phyloP scores from a whole-genome alignment of 1,140 invertebrate species.

The Drosophila mojavensis region DNA sequence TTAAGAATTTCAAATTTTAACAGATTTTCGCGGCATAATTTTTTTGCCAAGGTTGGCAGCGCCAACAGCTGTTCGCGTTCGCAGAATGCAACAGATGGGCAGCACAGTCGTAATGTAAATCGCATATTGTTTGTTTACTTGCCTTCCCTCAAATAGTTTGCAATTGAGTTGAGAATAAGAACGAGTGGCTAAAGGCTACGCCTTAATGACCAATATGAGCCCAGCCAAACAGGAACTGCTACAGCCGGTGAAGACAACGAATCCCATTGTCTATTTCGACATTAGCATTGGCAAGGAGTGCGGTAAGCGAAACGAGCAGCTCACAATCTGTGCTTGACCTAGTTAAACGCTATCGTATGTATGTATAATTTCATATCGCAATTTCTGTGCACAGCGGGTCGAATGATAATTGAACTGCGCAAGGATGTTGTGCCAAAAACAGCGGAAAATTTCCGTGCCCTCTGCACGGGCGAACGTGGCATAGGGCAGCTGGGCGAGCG shows the following conservation, averaged over 20 bases:
- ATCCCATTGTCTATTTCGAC: constrained; percentile 89
- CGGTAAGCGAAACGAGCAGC: constrained; percentile 66
- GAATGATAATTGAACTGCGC: constrained; percentile 92
- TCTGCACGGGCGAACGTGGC: constrained; percentile 95
- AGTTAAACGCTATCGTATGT: constrained; percentile 20
- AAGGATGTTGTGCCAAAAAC: constrained; percentile 95
- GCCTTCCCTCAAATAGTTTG: neutral
- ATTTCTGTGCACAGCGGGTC: constrained; percentile 86
- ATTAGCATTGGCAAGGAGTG: constrained; percentile 87
- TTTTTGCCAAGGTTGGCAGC: constrained; percentile 29
- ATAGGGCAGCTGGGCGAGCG: constrained; percentile 88
- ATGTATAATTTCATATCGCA: constrained; percentile 1
- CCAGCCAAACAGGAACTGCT: constrained; percentile 44
- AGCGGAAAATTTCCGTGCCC: constrained; percentile 94
- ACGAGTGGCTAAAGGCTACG: constrained; percentile 21
- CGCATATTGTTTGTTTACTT: constrained; percentile 49
- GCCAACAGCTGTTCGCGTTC: constrained; percentile 29
- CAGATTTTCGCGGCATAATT: neutral
- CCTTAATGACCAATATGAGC: constrained; percentile 48
- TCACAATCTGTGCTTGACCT: constrained; percentile 25
- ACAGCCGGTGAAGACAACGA: constrained; percentile 61
- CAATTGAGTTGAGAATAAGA: neutral
- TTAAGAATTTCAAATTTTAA: neutral
- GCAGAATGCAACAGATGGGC: constrained; percentile 13
- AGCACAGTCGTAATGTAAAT: constrained; percentile 28